Conservation (phyloP, 2,888 invertebrate genomes). For the Kryphioiulus occultus region DNA sequence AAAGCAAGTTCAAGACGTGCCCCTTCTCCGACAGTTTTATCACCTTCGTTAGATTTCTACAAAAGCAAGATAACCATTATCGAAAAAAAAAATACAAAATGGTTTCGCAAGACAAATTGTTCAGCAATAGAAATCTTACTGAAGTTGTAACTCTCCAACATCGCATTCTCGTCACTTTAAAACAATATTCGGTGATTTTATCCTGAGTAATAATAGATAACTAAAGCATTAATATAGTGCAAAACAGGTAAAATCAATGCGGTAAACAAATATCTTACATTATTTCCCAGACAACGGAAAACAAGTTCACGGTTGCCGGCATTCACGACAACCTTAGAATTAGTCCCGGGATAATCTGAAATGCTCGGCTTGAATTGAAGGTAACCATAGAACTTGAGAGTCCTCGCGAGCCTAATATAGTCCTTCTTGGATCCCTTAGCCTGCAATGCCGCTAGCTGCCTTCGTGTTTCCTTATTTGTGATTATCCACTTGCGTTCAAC, state of each 20-base stretch:
- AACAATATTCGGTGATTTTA: conserved; percentile 79
- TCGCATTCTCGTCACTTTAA: conserved; percentile 94
- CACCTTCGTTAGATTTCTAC: conserved; percentile 53
- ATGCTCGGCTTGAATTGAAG: conserved; percentile 78
- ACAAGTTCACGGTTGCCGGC: conserved; percentile 88
- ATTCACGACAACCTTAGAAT: conserved; percentile 75
- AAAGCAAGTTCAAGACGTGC: conserved; percentile 84
- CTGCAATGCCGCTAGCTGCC: conserved; percentile 75
- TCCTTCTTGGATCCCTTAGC: conserved; percentile 82
- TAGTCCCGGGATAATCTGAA: conserved; percentile 78
- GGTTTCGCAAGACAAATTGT: too few relatives aligned
- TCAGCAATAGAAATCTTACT: too few relatives aligned
- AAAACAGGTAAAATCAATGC: background rate
- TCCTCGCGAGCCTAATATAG: conserved; percentile 85
- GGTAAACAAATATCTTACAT: conserved; percentile 53
- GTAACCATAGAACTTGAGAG: conserved; percentile 87
- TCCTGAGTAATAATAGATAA: conserved; percentile 48
- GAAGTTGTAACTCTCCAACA: conserved; percentile 94
- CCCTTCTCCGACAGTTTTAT: conserved; percentile 47
- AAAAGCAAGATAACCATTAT: conserved; percentile 49
- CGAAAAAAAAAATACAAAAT: too few relatives aligned
- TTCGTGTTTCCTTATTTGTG: conserved; percentile 73
- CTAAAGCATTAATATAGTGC: background rate
- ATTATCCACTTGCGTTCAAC: conserved; percentile 86
- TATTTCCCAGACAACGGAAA: conserved; percentile 66